Evolutionary conservation across 2,797 vertebrate genomes (phyloP), one percentile per base, ranked within the genome.

Genomic region (Poecilia wingei): DNA sequence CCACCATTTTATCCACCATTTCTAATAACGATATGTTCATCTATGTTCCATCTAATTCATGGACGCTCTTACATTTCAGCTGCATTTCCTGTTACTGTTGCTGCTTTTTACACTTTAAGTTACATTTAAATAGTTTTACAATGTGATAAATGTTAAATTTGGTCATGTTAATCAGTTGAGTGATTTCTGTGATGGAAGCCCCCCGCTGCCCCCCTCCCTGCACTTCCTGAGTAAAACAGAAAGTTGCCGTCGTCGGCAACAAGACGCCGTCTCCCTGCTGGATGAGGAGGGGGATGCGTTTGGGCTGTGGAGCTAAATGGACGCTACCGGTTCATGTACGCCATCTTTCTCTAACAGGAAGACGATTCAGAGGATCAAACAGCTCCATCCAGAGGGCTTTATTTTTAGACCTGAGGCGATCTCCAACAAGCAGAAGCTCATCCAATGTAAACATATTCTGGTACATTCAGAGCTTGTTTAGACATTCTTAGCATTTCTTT

Each of bases 361-460:
- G 72, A 88, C 82, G 68, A 87, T 86, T 88, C 86, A 72, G 77
- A 69, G 73, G 66, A 61, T 9, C 43, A 80, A 46, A 70, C 77
- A 51, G 81, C 79, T 87, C 79, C 82, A 71, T 87, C 76, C 79
- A 84, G 72, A 90, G 88, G 81, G 79, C 84, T 84, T 93, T 93
- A 91, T 95, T 94, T 95, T 94, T 93, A 92, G 93, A 89, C 83
- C 3, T 28, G 0, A 82, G 82, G 45, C 73, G n/a, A 93, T 92
- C 87, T 93, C 43, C 47, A 88, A 89, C 83, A 91, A 22, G 51
- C 86, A 78, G 53, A 77, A 79, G 82, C 87, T 84, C 45, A n/a
- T 91, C 95, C 95, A 96, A 94, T 77, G 74, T 88, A 95, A 96
- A 96, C 94, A 95, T 72, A 79, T 88, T 81, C 88, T 86, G 89